Evolutionary conservation across 2,113 vertebrate species (phyloP).

Genomic region (Hucho hucho): DNA sequence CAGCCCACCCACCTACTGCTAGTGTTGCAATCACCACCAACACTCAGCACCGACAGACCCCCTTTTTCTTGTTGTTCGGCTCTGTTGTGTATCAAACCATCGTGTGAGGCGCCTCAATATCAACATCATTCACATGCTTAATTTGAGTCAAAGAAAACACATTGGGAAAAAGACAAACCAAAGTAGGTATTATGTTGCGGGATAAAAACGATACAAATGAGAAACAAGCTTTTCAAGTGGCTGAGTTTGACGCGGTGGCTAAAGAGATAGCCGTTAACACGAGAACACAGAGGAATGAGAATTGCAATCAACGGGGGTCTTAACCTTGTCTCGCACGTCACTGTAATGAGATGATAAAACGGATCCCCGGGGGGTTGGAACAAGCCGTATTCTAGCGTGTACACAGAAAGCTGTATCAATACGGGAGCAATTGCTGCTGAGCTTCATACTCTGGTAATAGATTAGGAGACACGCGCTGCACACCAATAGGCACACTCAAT

Average conservation of each 20-base stretch:
- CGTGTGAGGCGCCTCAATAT: background rate
- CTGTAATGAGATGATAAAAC: conserved; percentile 58
- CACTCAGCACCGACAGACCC: conserved; percentile 17
- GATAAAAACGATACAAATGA: conserved; percentile 11
- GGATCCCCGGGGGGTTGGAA: conserved; percentile 22
- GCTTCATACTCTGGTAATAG: conserved; percentile 6
- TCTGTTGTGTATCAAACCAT: conserved; percentile 12
- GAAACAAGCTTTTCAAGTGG: background rate
- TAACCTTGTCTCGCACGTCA: conserved; percentile 49
- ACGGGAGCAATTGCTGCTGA: conserved; percentile 19
- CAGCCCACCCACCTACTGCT: background rate
- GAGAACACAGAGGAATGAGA: conserved; percentile 26
- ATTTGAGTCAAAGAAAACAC: background rate
- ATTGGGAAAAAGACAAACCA: background rate
- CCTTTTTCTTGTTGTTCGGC: conserved; percentile 22
- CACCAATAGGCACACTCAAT: background rate
- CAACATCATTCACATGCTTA: conserved; percentile 4
- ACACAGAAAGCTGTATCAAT: conserved; percentile 27
- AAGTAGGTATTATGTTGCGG: background rate
- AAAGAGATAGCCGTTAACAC: background rate
- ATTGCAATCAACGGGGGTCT: conserved; percentile 43
- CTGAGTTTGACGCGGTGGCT: background rate
- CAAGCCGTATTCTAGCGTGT: conserved; percentile 13
- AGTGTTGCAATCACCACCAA: conserved; percentile 25
- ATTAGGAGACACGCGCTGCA: conserved; percentile 9